These are phyloP conservation scores for Congeria kusceri DNA, from an alignment of 2,888 invertebrate genomes.

Conservation along the genomic window DNA sequence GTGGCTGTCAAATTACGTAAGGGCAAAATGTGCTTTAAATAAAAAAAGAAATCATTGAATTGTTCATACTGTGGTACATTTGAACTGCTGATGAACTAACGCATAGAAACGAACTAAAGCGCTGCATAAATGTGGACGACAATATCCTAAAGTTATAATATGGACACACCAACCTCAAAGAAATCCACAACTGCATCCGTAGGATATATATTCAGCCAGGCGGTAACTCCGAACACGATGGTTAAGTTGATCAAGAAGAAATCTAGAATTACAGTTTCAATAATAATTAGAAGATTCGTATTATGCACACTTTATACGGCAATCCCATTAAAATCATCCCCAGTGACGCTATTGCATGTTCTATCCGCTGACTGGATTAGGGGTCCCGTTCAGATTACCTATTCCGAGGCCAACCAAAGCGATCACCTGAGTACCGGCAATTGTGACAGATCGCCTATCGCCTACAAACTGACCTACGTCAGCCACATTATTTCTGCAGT, in stretches of 20 bases:
- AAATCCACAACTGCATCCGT: slow-evolving; percentile 77
- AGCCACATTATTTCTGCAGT: too few species aligned
- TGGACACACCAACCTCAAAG: slow-evolving; percentile 79
- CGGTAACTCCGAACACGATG: slow-evolving; percentile 87
- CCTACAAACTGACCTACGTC: too few species aligned
- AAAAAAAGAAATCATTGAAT: not conserved
- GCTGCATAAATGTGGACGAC: not conserved
- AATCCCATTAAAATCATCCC: too few species aligned
- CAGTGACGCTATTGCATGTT: too few species aligned
- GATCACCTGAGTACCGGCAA: too few species aligned
- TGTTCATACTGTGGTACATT: not conserved
- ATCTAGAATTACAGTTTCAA: slow-evolving; percentile 85
- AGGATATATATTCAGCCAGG: slow-evolving; percentile 87
- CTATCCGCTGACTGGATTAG: too few species aligned
- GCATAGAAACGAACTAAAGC: not conserved
- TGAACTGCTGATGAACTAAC: not conserved
- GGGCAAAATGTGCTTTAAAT: not conserved
- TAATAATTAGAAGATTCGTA: too few species aligned
- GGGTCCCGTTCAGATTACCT: too few species aligned
- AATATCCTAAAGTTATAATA: too few species aligned
- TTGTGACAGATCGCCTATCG: too few species aligned
- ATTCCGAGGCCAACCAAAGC: too few species aligned
- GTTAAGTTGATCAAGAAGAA: slow-evolving; percentile 88
- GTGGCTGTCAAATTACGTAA: not conserved
- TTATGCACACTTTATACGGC: too few species aligned